Base-by-base conservation (phyloP, 2,113 vertebrate genomes). In the Irena cyanogastra region DNA sequence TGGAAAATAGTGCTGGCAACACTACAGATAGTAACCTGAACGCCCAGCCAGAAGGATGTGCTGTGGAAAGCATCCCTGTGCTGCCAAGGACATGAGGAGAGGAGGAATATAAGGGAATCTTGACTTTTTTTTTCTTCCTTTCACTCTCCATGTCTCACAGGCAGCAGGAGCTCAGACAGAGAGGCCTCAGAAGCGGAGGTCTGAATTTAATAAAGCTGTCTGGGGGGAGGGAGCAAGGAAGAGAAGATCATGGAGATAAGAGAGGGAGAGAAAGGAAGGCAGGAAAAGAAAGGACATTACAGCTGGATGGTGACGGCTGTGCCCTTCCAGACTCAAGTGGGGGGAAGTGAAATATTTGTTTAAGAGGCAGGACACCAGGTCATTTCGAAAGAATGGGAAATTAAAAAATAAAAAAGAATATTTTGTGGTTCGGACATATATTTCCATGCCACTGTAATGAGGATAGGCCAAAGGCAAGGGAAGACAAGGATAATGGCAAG, bases 161-260 rank as follows among this genome's bases (percentile, higher is more conserved):
- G 50, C 91, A 95, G 75, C 7, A 33, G 83, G 31, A 35, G 22
- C 68, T 69, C 60, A 95, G 87, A 69, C 90, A 96, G 59, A 45
- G 88, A 74, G 35, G 61, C 64, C 81, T 97, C 61, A 89, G 77
- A 95, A 79, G 72, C 11, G 78, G n/a, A 80, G 79, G 12, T 54
- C 66, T 92, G 87, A 85, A 97, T 94, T 95, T 96, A 95, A 97
- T 96, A 95, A 95, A 87, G 75, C 49, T 96, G 82, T 86, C 92
- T 88, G 63, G 52, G 75, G 50, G 41, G 42, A 75, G 56, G 41
- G 31, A 95, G 83, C 45, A 83, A 56, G 15, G 41, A 39, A 57
- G 60, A 70, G 54, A 80, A 85, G 80, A 92, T 97, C 80, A 52
- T 24, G 47, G 69, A 92, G 94, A 97, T 96, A 94, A 93, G 83